Conservation (phyloP, 1,140 invertebrate genomes). For the Drosophila serrata region DNA sequence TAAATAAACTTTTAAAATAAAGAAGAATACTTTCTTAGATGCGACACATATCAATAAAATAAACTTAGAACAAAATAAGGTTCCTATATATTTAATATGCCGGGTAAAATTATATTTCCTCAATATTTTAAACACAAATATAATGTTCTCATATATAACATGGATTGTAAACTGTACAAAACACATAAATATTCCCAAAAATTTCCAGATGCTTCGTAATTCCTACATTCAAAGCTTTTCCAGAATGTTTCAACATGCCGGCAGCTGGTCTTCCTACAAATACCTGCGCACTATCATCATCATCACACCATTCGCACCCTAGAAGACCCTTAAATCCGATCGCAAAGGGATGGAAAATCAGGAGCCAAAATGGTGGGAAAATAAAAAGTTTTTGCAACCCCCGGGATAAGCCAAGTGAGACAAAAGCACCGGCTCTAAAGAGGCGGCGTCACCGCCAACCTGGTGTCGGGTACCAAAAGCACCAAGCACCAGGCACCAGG, state of each 20-base stretch:
- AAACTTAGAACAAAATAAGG: too few species aligned
- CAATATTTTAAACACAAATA: too few species aligned
- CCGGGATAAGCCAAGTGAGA: slow-evolving; percentile 36
- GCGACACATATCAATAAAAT: background rate
- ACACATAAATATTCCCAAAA: background rate
- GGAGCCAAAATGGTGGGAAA: slow-evolving; percentile 48
- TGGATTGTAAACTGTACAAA: slow-evolving; percentile 16
- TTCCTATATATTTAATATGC: too few species aligned
- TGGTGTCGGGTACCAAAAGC: slow-evolving; percentile 44
- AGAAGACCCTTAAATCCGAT: slow-evolving; percentile 16
- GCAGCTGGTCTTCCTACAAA: slow-evolving; percentile 64
- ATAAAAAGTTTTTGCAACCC: slow-evolving; percentile 70
- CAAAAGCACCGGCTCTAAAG: slow-evolving; percentile 73
- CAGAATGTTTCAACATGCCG: slow-evolving; percentile 38
- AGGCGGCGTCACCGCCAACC: slow-evolving; percentile 44
- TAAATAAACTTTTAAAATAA: too few species aligned
- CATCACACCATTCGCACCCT: slow-evolving; percentile 3
- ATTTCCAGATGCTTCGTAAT: background rate
- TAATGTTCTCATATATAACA: background rate
- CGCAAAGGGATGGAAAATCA: slow-evolving; percentile 55
- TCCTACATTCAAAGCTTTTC: slow-evolving; percentile 1
- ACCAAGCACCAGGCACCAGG: background rate
- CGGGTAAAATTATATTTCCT: too few species aligned
- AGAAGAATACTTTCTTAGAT: too few species aligned
- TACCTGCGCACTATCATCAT: slow-evolving; percentile 69